Evolutionary conservation across 2,113 vertebrate species (phyloP), one percentile per base, ranked within the genome.

Genomic region (Corythornis cristatus): DNA sequence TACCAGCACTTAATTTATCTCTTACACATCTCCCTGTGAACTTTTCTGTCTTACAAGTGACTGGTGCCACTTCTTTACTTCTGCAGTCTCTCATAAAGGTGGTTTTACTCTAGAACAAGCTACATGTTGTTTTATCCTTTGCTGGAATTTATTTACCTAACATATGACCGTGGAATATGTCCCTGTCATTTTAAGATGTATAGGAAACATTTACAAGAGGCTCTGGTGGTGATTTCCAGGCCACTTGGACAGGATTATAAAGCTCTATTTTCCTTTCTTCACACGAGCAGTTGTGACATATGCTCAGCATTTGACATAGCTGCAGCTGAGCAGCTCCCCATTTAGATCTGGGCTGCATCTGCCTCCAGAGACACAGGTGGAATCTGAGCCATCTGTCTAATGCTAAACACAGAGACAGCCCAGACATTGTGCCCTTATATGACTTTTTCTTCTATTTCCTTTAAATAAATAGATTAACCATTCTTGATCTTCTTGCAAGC

Each of bases 281-380:
- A 77, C 86, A 83, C 72, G 46, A 89, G 72, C 72, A 86, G 22
- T 54, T 74, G 37, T 76, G 88, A 64, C 95, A 96, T 94, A 91
- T 95, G 96, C 68, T 90, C 88, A 91, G 54, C 60, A 88, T 88
- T 94, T 91, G 92, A 93, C 93, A 80, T 56, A 90, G 67, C 72
- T 1, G 0, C 90, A 95, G 82, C 79, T 94, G 93, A 95, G 67
- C 79, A 88, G 37, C 67, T 85, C 72, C 22, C 51, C 68, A 70
- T 96, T 91, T 56, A 88, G 90, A 48, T 70, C 25, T 70, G 68
- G 51, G 42, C 79, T 94, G 85, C 90, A 86, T 96, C 85, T 94
- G 93, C 67, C 90, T 95, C 96, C 73, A 95, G 92, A 94, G 95
- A 91, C 95, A 77, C 88, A 95, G 92, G 85, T 96, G 96, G 95